Percentiles rank a stretch among this genome's conserved stretches.
Evolutionary conservation across 2,113 vertebrate species (phyloP).

Genomic region (Etheostoma cragini): DNA sequence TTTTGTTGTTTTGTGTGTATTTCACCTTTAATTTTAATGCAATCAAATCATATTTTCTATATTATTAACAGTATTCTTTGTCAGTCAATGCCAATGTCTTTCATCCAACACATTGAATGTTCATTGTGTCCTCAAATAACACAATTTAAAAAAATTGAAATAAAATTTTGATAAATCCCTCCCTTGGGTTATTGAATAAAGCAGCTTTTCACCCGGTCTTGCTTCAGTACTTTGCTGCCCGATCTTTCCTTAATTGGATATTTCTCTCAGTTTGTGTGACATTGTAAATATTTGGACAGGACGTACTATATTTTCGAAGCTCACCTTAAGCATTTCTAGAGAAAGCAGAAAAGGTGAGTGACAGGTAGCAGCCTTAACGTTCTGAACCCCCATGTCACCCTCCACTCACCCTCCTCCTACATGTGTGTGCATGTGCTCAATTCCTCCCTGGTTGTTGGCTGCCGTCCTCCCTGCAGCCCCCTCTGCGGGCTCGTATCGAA

Average conservation of each 20-base stretch:
- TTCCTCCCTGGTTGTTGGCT: conserved; percentile 66
- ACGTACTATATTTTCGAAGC: conserved; percentile 16
- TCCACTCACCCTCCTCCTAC: conserved; percentile 41
- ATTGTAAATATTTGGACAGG: conserved; percentile 61
- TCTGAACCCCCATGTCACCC: not conserved
- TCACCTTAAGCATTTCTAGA: conserved; percentile 17
- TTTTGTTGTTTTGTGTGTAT: conserved; percentile 1
- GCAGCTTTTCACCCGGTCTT: not conserved
- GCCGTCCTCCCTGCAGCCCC: conserved; percentile 57
- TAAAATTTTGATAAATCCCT: not conserved
- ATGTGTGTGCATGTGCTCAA: conserved; percentile 68
- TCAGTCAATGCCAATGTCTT: conserved; percentile 22
- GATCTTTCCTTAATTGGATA: conserved; percentile 6
- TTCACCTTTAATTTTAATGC: conserved; percentile 27
- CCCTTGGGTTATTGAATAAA: not conserved
- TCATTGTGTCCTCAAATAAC: conserved; percentile 1
- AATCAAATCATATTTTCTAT: not conserved
- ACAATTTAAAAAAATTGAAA: not conserved
- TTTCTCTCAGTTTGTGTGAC: conserved; percentile 26
- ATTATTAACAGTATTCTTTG: conserved; percentile 10
- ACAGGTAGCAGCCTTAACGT: conserved; percentile 46
- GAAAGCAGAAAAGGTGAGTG: conserved; percentile 52
- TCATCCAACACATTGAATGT: conserved; percentile 18
- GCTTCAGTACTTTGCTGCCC: not conserved
- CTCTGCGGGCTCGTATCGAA: conserved; percentile 77